Evolutionary conservation across 1,140 invertebrate species (phyloP).

Genomic region (Drosophila hydei): DNA sequence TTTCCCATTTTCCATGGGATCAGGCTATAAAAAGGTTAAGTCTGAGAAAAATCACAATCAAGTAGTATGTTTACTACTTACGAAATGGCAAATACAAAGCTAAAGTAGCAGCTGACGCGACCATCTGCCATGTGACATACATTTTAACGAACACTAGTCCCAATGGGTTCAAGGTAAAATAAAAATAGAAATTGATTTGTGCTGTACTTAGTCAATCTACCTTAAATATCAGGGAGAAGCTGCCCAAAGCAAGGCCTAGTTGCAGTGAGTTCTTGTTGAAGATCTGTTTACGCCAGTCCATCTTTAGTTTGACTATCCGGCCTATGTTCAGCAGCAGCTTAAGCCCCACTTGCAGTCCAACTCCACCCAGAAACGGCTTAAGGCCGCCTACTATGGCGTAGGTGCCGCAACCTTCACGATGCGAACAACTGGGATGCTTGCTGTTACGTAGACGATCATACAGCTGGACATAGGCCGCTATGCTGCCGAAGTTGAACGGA

Average conservation of each 20-base stretch:
- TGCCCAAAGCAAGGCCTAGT: slow-evolving; percentile 86
- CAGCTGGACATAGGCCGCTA: slow-evolving; percentile 47
- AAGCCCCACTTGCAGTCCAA: slow-evolving; percentile 86
- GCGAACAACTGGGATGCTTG: slow-evolving; percentile 86
- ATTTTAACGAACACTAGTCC: no score
- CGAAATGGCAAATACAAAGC: no score
- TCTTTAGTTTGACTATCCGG: slow-evolving; percentile 84
- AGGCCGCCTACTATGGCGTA: slow-evolving; percentile 85
- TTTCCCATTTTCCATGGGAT: no score
- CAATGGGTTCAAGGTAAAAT: no score
- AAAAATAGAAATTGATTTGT: no score
- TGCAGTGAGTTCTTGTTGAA: slow-evolving; percentile 86
- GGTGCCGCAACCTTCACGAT: slow-evolving; percentile 86
- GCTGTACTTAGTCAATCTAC: slow-evolving; percentile 73
- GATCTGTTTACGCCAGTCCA: slow-evolving; percentile 84
- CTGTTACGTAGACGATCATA: slow-evolving; percentile 51
- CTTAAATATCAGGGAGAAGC: slow-evolving; percentile 87
- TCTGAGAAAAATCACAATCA: no score
- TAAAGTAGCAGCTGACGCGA: no score
- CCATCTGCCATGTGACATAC: no score
- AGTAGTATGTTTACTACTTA: no score
- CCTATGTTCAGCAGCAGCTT: slow-evolving; percentile 83
- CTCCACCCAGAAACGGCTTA: slow-evolving; percentile 86
- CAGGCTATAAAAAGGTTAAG: no score
- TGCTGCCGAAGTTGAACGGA: slow-evolving; percentile 33